Base-by-base conservation (phyloP, 1,140 invertebrate genomes). In the Drosophila tristis region DNA sequence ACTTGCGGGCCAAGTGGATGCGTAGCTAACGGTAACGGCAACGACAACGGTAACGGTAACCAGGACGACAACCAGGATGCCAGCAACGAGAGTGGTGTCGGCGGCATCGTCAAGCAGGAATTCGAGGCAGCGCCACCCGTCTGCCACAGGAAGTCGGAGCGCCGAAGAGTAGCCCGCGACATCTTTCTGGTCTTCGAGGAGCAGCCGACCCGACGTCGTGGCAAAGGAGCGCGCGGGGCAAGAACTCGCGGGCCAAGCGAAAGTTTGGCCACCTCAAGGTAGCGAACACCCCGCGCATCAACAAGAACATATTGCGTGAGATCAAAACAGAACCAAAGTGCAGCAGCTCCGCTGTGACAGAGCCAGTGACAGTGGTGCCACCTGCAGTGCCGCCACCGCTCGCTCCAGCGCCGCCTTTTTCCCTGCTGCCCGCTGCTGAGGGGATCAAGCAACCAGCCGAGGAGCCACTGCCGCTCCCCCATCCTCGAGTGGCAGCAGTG, bases 261-360 rank as follows among this genome's bases (percentile, higher is more conserved):
- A 91, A 91, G 63, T 91, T 91, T 48, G 90, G 87, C 2, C 90
- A 91, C 47, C 53, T 91, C 13, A 91, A 81, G 31, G 90, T 91
- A 56, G 74, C 85, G 39, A 91, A 90, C 51, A 70, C 82, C 60
- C 87, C 84, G 47, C 79, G 79, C 11, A 66, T 78, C 23, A 76
- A 73, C 29, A 90, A 91, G 50, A 75, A 73, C 51, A 25, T 91
- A 9, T 64, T 91, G 63, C 80, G 90, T 39, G 90, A 91, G 43
- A 91, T 91, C 45, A 91, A 91, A 79, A 91, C 90, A 62, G 90
- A 91, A 74, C 90, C 90, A 89, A 91, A 91, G 75, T 91, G 86
- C 66, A 87, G 71, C 42, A 50, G 35, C 35, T 39, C 35, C 11
- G 11, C 13, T 13, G 35, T 51, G 47, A 43, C 56, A 59, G 55